phyloP scores from a whole-genome alignment of 2,888 invertebrate genomes.

The Herminia tarsipennalis region DNA sequence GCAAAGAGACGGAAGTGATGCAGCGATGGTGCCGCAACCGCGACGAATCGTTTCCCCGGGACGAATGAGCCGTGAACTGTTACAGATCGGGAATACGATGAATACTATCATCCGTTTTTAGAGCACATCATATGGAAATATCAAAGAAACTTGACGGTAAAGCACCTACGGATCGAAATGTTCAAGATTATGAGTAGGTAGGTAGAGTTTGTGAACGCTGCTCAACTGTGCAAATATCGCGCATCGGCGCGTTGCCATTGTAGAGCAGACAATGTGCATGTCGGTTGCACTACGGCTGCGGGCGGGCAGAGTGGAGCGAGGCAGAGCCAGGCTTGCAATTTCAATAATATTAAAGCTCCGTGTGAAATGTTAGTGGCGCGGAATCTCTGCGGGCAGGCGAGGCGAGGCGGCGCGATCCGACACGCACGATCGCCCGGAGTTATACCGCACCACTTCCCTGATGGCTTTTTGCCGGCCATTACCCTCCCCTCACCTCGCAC shows the following conservation, averaged over 20 bases:
- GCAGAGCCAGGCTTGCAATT: too few species aligned
- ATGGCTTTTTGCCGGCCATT: slow-evolving; percentile 7
- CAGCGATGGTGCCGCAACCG: slow-evolving; percentile 6
- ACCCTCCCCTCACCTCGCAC: background rate
- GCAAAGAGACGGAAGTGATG: too few species aligned
- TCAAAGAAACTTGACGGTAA: slow-evolving; percentile 26
- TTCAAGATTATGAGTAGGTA: slow-evolving; percentile 5
- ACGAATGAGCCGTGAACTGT: slow-evolving; percentile 38
- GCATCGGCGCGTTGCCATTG: slow-evolving; percentile 25
- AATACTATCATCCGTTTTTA: slow-evolving; percentile 12
- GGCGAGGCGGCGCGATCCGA: background rate
- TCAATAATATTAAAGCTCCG: background rate
- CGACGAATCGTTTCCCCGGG: slow-evolving; percentile 27
- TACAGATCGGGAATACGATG: slow-evolving; percentile 31
- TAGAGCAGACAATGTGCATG: too few species aligned
- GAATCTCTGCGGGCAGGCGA: background rate
- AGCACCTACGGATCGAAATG: slow-evolving; percentile 10
- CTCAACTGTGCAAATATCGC: slow-evolving; percentile 40
- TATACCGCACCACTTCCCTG: slow-evolving; percentile 9
- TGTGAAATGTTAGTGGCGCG: background rate
- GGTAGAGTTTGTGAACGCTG: slow-evolving; percentile 17
- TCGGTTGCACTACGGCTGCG: too few species aligned
- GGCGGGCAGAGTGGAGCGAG: too few species aligned
- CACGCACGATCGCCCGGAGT: slow-evolving; percentile 9
- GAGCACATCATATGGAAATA: slow-evolving; percentile 27